Base-by-base conservation (phyloP, 2,888 invertebrate species). In the Teleiodes luculella region DNA sequence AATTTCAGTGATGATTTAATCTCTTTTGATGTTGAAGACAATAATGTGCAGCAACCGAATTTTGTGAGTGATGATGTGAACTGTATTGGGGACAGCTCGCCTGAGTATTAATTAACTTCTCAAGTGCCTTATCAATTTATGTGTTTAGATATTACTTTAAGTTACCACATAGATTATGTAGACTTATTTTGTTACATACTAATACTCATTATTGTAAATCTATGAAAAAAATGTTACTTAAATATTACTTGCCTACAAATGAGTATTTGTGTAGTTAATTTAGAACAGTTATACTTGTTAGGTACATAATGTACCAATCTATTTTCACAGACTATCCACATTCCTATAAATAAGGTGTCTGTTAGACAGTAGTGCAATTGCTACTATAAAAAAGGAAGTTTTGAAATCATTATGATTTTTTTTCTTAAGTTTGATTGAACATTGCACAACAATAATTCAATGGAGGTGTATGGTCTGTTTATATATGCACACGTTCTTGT, bases 41-140 rank as follows among this genome's bases (percentile, higher is more conserved):
- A 71, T 35, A 72, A 72, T 65, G 59, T 68, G 36, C 74, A 78
- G 66, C 84, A 83, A 64, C 64, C 75, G 33, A 70, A 81, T 46
- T 62, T 75, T 58, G 60, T 76, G 28, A 84, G 77, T 74, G 82
- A 85, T 51, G 75, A 79, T 61, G 65, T 73, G 3, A 82, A 80
- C 66, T 71, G 74, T 69, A 59, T 73, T 31, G 80, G 80, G 64
- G 86, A 84, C 56, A 87, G 85, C 70, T 87, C 88, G 63, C 87
- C 88, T 10, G 87, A 88, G 67, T 87, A 85, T 65, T 87, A 64
- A 85, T 65, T 87, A 64, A 72, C 84, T 84, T 84, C 31, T 13
- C 53, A 74, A 72, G 86, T 86, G 86, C 86, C 86, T 87, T 84
- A 70, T 60, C 43, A 59, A 33, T 33, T 49, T 52, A 54, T 69